A percentile compares a stretch with the other conserved stretches of the same genome.
Evolutionary conservation across 2,888 invertebrate species (phyloP).

Genomic region (Torymus texanus): DNA sequence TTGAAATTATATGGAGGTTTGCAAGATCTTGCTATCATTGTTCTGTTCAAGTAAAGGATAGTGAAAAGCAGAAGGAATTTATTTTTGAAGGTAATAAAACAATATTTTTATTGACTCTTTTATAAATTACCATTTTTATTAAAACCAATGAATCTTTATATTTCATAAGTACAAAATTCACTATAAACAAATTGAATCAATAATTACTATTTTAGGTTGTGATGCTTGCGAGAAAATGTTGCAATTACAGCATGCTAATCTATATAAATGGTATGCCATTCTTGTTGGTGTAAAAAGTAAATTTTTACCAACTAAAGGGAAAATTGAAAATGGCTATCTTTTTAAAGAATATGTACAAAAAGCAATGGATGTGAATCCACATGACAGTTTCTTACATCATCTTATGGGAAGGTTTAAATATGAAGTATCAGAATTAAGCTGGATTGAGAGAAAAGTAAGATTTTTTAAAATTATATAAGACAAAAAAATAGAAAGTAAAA

Average conservation of each 20-base stretch:
- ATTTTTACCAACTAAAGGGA: slow-evolving; percentile 79
- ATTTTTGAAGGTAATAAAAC: slow-evolving; percentile 66
- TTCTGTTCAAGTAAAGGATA: slow-evolving; percentile 59
- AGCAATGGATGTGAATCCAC: slow-evolving; percentile 79
- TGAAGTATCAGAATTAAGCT: slow-evolving; percentile 80
- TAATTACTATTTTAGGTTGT: slow-evolving; percentile 74
- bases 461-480: slow-evolving; percentile 14
- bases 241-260: slow-evolving; percentile 76
- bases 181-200: not conserved
- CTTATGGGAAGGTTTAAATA: slow-evolving; percentile 83
- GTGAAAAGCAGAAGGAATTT: slow-evolving; percentile 59
- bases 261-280: slow-evolving; percentile 86
- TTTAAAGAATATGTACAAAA: slow-evolving; percentile 83
- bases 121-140: slow-evolving; percentile 8
- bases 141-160: too few species aligned
- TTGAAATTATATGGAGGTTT: slow-evolving; percentile 71
- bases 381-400: slow-evolving; percentile 81
- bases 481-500: slow-evolving; percentile 18
- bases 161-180: too few species aligned
- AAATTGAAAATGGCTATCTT: slow-evolving; percentile 80
- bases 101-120: slow-evolving; percentile 21
- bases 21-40: slow-evolving; percentile 68
- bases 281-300: slow-evolving; percentile 80
- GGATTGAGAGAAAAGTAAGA: slow-evolving; percentile 79
- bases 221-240: slow-evolving; percentile 78